Percentiles rank a stretch among this genome's conserved stretches.
These are phyloP conservation scores for Pseudopleuronectes americanus DNA, from an alignment of 2,797 vertebrate species.

Conservation along the genomic window DNA sequence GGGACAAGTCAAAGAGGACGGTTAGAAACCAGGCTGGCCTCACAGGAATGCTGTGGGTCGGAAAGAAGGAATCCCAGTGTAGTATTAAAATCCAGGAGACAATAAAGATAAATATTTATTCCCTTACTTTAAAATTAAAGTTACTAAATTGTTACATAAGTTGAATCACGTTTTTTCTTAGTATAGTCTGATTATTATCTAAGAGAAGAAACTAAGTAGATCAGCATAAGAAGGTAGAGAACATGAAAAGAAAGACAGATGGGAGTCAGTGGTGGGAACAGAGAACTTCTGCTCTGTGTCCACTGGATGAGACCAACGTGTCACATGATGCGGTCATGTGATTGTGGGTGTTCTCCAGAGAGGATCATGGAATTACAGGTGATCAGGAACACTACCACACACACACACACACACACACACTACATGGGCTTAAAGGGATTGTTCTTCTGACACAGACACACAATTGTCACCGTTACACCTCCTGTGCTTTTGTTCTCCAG, in stretches of 20 bases:
- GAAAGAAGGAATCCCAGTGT: slow-evolving; percentile 14
- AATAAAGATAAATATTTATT: background rate
- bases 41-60: slow-evolving; percentile 17
- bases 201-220: background rate
- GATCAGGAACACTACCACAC: slow-evolving; percentile 57
- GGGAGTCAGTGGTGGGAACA: background rate
- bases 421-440: slow-evolving; percentile 27
- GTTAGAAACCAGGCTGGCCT: slow-evolving; percentile 17
- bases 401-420: background rate
- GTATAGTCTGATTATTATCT: background rate
- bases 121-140: background rate
- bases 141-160: background rate
- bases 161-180: fast-evolving
- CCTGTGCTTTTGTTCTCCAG: background rate
- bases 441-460: slow-evolving; percentile 49
- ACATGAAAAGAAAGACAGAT: background rate
- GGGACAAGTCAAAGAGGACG: slow-evolving; percentile 6
- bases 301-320: slow-evolving; percentile 34
- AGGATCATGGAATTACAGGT: slow-evolving; percentile 80
- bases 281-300: slow-evolving; percentile 14
- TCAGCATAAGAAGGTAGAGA: background rate
- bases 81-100: background rate
- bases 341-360: slow-evolving; percentile 55
- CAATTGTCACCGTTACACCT: slow-evolving; percentile 10
- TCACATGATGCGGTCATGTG: slow-evolving; percentile 69